Percentiles rank a stretch among this genome's conserved stretches.
Conservation (phyloP, 2,797 vertebrate genomes). For the Peromyscus eremicus region DNA sequence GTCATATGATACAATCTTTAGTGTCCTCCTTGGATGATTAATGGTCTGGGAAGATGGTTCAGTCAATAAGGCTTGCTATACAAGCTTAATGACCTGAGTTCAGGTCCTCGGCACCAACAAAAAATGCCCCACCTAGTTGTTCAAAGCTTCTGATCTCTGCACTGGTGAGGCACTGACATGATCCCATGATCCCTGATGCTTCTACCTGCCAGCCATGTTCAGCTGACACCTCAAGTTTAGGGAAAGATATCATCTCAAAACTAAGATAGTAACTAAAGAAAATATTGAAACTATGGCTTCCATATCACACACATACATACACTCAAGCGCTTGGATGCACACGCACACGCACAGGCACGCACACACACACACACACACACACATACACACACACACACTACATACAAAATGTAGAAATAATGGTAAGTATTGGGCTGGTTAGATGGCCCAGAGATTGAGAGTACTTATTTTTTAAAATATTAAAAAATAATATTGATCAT, state of each 20-base stretch:
- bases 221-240: neutral
- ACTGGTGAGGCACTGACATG: neutral
- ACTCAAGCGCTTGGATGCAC: neutral
- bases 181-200: neutral
- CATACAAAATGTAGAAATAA: neutral
- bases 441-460: neutral
- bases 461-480: neutral
- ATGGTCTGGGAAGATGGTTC: neutral
- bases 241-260: neutral
- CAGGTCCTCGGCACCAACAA: no score
- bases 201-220: neutral
- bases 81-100: neutral
- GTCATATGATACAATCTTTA: no score
- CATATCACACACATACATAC: neutral
- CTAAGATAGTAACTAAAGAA: neutral
- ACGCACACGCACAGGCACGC: neutral
- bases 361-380: neutral
- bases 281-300: neutral
- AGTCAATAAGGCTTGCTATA: neutral
- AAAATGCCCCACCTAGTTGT: neutral
- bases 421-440: neutral
- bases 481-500: neutral
- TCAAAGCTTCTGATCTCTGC: neutral
- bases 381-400: neutral
- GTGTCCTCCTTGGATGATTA: neutral